Evolutionary conservation across 2,797 vertebrate species (phyloP).

Genomic region (Typhlichthys eigenmanni): DNA sequence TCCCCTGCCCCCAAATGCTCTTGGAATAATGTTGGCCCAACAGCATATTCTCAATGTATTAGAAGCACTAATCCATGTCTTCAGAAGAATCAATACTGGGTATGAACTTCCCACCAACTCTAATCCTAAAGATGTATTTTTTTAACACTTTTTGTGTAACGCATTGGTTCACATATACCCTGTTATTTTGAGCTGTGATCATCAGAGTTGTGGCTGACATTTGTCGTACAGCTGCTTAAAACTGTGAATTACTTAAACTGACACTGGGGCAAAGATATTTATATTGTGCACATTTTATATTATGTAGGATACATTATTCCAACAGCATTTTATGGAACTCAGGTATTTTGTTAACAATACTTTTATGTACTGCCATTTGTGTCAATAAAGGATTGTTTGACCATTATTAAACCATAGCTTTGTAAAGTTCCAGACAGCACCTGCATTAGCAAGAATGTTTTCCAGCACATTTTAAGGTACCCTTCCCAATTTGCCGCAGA

Average conservation of each 20-base stretch:
- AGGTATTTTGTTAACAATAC: slow-evolving; percentile 64
- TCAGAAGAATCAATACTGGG: slow-evolving; percentile 88
- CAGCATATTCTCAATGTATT: slow-evolving; percentile 77
- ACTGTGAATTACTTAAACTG: slow-evolving; percentile 58
- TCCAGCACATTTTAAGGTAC: background rate
- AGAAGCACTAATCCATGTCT: slow-evolving; percentile 79
- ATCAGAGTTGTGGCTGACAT: slow-evolving; percentile 20
- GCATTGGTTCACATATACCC: slow-evolving; percentile 13
- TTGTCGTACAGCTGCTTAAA: slow-evolving; percentile 28
- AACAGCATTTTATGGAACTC: slow-evolving; percentile 63
- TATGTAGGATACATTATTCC: slow-evolving; percentile 40
- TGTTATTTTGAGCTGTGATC: slow-evolving; percentile 15
- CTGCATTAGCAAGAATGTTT: background rate
- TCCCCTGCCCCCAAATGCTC: slow-evolving; percentile 67
- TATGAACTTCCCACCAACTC: slow-evolving; percentile 65
- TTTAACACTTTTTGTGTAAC: too few species aligned
- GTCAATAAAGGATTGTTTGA: background rate
- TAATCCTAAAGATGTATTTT: background rate
- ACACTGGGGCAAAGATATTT: slow-evolving; percentile 45
- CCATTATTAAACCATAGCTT: slow-evolving; percentile 7
- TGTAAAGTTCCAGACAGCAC: background rate
- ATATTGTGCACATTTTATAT: slow-evolving; percentile 65
- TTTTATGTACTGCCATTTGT: slow-evolving; percentile 15
- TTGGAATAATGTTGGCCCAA: slow-evolving; percentile 77
- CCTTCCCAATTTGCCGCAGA: too few species aligned